Conservation (phyloP, 2,113 vertebrate genomes). For the Hypanus sabinus region DNA sequence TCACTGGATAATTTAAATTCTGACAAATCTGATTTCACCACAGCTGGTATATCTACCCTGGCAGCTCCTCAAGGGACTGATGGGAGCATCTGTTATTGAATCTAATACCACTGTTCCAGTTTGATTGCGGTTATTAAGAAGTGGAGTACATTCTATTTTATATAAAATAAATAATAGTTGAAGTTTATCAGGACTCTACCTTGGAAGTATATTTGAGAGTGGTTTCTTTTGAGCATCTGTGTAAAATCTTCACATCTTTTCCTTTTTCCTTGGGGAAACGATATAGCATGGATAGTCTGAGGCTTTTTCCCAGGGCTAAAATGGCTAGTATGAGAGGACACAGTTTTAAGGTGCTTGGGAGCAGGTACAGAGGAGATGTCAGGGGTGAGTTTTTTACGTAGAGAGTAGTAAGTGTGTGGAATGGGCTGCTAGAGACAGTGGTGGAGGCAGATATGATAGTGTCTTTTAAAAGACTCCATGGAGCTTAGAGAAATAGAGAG, state of each 20-base stretch:
- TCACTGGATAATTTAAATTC: neutral
- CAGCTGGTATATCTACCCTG: neutral
- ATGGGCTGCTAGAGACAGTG: too few relatives aligned
- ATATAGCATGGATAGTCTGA: too few relatives aligned
- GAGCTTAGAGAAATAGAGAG: too few relatives aligned
- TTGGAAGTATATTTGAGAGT: neutral
- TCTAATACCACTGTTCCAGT: neutral
- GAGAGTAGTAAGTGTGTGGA: too few relatives aligned
- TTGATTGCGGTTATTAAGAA: neutral
- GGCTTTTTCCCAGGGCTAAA: too few relatives aligned
- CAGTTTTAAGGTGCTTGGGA: too few relatives aligned
- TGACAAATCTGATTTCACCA: neutral
- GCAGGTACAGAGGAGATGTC: too few relatives aligned
- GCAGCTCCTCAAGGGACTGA: neutral
- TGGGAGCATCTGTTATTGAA: neutral
- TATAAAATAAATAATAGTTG: neutral
- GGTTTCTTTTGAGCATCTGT: neutral
- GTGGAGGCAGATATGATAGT: too few relatives aligned
- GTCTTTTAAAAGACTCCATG: too few relatives aligned
- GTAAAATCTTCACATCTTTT: neutral
- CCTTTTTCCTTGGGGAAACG: neutral
- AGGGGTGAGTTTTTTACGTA: too few relatives aligned
- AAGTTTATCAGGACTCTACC: neutral
- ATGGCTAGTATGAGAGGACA: too few relatives aligned
- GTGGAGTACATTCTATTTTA: neutral